phyloP scores from a whole-genome alignment of 2,113 vertebrate species.

The Galeopterus variegatus region DNA sequence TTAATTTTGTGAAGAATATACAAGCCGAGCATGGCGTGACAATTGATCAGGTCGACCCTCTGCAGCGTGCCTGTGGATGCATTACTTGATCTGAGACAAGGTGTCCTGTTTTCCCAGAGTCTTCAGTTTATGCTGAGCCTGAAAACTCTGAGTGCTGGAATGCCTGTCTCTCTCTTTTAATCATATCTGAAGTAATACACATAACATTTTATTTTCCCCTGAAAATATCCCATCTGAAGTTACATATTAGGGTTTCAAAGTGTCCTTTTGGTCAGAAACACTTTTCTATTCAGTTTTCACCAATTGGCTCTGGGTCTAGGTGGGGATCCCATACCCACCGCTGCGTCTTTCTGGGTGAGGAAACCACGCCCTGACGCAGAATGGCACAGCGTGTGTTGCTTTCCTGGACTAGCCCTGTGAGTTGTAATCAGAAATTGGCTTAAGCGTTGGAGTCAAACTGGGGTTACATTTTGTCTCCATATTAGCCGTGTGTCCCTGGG shows the following conservation, averaged over 20 bases:
- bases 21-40: accelerated
- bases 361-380: too few species aligned
- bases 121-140: too few species aligned
- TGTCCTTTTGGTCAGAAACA: background rate
- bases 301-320: background rate
- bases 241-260: background rate
- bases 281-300: background rate
- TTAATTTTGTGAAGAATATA: background rate
- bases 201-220: background rate
- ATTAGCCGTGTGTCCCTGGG: background rate
- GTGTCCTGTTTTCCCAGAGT: background rate
- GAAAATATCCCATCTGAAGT: background rate
- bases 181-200: background rate
- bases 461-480: background rate
- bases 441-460: background rate
- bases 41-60: accelerated
- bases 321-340: too few species aligned
- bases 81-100: background rate
- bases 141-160: background rate
- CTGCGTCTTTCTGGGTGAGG: accelerated
- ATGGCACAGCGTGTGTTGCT: accelerated
- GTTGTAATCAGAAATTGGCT: background rate
- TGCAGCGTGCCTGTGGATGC: too few species aligned
- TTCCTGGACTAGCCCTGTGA: too few species aligned
- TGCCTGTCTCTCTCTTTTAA: background rate